Conservation (phyloP, 1,140 invertebrate genomes). For the Euura saliciscinereae region DNA sequence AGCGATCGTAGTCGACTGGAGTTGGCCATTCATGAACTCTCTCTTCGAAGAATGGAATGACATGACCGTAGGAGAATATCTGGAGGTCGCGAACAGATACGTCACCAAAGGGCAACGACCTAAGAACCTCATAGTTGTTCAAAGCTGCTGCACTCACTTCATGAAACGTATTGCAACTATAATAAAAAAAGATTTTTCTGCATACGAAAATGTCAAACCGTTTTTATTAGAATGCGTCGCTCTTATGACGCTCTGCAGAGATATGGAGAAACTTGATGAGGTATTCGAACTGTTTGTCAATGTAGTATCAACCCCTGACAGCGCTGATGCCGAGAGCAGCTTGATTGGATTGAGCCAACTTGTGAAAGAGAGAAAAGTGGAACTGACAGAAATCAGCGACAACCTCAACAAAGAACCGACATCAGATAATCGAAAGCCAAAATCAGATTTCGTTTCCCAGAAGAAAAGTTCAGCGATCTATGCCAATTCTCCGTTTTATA, state of each 20-base stretch:
- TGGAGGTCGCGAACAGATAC: neutral
- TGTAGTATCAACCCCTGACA: neutral
- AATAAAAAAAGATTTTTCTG: constrained; percentile 14
- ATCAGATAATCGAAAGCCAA: neutral
- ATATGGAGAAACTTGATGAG: constrained; percentile 9
- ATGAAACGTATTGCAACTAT: constrained; percentile 15
- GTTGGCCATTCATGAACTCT: constrained; percentile 13
- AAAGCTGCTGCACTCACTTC: constrained; percentile 12
- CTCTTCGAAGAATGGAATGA: constrained; percentile 17
- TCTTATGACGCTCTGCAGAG: constrained; percentile 11
- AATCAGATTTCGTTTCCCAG: neutral
- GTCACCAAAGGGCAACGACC: neutral
- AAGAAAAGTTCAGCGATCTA: constrained; percentile 9
- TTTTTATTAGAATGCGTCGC: constrained; percentile 15
- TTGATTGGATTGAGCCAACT: neutral
- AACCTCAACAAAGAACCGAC: neutral
- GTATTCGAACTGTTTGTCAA: constrained; percentile 15
- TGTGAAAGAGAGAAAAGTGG: neutral
- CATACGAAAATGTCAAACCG: constrained; percentile 3
- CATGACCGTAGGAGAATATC: constrained; percentile 5
- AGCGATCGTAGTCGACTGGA: constrained; percentile 16
- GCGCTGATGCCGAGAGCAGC: constrained; percentile 1
- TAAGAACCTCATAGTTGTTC: neutral
- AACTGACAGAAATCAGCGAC: neutral
- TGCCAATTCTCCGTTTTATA: constrained; percentile 12